Evolutionary conservation across 2,113 vertebrate species (phyloP).

Genomic region (Alosa alosa): DNA sequence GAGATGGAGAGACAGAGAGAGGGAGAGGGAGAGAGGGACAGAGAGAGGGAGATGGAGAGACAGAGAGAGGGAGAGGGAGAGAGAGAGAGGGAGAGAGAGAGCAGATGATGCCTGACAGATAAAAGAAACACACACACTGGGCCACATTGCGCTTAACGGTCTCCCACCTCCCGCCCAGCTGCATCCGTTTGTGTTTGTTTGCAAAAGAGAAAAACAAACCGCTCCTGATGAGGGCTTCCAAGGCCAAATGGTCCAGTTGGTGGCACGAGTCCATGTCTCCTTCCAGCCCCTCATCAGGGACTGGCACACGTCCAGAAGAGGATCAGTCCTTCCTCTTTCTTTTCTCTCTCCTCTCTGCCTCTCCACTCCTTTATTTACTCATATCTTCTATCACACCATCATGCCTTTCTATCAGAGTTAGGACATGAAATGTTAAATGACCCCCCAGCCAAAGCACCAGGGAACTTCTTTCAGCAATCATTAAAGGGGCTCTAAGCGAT

Average conservation of each 20-base stretch:
- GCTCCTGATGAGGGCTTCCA: not conserved
- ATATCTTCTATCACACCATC: not conserved
- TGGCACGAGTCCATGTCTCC: not conserved
- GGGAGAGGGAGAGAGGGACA: too few relatives aligned
- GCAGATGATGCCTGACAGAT: not conserved
- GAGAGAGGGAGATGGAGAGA: too few relatives aligned
- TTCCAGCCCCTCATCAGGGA: slow-evolving; percentile 6
- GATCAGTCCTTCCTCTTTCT: not conserved
- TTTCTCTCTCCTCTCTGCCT: too few relatives aligned
- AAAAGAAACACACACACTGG: not conserved
- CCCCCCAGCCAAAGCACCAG: not conserved
- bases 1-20: not conserved
- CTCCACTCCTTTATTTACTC: not conserved
- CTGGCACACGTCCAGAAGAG: not conserved
- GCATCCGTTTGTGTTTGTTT: not conserved
- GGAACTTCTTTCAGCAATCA: not conserved
- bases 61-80: too few relatives aligned
- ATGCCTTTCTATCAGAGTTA: not conserved
- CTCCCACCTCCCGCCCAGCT: not conserved
- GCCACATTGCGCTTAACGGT: not conserved
- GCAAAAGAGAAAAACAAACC: not conserved
- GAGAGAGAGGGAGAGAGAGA: not conserved
- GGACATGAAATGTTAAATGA: not conserved
- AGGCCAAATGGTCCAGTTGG: slow-evolving; percentile 9
- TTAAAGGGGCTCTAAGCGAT: too few relatives aligned